Conservation (phyloP, 2,113 vertebrate species). For the Morone chrysops region DNA sequence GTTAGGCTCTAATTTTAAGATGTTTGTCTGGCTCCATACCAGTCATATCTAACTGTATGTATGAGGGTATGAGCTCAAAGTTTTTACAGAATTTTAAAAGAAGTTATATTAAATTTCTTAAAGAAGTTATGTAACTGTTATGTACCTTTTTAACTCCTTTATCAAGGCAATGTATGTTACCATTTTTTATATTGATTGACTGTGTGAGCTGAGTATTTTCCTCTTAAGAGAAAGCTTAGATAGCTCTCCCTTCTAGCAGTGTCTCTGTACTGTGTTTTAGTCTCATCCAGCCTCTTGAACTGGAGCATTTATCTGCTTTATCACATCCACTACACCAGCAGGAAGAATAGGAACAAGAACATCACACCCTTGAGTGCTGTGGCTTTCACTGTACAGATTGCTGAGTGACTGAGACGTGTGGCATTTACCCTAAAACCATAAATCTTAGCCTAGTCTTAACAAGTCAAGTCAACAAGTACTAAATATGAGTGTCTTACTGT, state of each 20-base stretch:
- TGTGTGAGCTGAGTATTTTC: conserved; percentile 4
- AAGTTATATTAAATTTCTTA: too few species aligned
- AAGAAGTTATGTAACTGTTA: background rate
- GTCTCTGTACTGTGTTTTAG: conserved; percentile 11
- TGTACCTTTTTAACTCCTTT: background rate
- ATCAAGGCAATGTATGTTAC: background rate
- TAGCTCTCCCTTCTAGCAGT: background rate
- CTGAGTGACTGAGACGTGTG: conserved; percentile 33
- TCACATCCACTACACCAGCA: conserved; percentile 34
- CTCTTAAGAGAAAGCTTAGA: conserved; percentile 20
- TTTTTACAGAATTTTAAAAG: background rate
- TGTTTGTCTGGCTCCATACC: background rate
- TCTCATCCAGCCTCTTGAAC: conserved; percentile 35
- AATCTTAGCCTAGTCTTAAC: conserved; percentile 8
- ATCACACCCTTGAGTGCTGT: conserved; percentile 54
- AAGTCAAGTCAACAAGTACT: background rate
- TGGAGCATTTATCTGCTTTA: conserved; percentile 44
- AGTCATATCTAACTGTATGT: background rate
- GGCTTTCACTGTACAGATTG: conserved; percentile 42
- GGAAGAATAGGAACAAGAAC: conserved; percentile 51
- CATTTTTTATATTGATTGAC: background rate
- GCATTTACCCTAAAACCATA: conserved; percentile 18
- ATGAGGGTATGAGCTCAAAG: background rate
- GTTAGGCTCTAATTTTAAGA: background rate
- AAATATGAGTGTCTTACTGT: background rate